These are phyloP conservation scores for Helogale parvula DNA, from an alignment of 2,113 vertebrate species.

Conservation along the genomic window DNA sequence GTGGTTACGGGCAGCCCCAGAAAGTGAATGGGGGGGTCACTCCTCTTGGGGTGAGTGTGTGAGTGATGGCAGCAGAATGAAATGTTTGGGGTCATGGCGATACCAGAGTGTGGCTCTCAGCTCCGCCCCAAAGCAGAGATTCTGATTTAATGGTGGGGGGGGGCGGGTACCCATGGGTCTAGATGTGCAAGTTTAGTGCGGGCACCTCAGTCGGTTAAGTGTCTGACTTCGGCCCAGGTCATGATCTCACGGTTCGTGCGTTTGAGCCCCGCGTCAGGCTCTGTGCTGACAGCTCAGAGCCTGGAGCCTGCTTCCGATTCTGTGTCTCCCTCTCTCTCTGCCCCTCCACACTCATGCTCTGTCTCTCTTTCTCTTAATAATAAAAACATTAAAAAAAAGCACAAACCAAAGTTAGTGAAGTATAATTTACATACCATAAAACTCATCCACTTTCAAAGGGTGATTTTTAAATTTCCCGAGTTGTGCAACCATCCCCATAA, in stretches of 20 bases:
- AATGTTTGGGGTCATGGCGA: background rate
- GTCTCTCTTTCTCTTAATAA: too few relatives aligned
- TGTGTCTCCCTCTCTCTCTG: too few relatives aligned
- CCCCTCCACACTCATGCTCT: too few relatives aligned
- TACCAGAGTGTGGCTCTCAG: background rate
- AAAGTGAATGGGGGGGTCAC: background rate
- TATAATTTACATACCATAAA: background rate
- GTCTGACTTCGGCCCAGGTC: too few relatives aligned
- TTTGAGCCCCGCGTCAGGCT: fast-evolving
- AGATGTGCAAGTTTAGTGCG: background rate
- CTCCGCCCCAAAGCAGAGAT: background rate
- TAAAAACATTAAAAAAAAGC: too few relatives aligned
- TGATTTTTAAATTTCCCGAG: background rate
- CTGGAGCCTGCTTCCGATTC: too few relatives aligned
- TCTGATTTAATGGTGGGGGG: background rate
- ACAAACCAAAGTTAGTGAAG: background rate
- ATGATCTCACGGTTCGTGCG: too few relatives aligned
- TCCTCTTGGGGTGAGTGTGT: background rate
- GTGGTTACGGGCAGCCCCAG: background rate
- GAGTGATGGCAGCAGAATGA: background rate
- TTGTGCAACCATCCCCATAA: background rate
- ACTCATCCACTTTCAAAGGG: background rate
- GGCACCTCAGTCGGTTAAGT: too few relatives aligned
- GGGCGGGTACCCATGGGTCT: background rate
- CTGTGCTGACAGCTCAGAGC: too few relatives aligned